A percentile compares a stretch with the other conserved stretches of the same genome.
Conservation (phyloP, 1,140 invertebrate species). For the Zaprionus africanus region DNA sequence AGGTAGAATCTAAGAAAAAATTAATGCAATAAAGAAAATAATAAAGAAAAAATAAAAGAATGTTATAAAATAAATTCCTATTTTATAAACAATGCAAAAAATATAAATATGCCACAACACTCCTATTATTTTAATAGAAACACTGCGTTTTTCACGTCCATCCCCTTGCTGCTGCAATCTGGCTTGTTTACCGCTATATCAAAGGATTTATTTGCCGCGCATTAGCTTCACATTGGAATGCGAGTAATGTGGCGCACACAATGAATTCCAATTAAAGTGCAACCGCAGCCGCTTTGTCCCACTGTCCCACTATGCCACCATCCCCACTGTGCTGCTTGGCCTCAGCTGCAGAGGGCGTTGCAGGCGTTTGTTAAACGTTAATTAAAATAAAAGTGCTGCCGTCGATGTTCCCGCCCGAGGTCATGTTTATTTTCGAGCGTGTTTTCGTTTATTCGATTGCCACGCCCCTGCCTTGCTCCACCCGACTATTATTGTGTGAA, state of each 20-base stretch:
- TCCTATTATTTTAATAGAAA: too few species aligned
- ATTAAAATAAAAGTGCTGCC: slow-evolving; percentile 44
- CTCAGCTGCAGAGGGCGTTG: not conserved
- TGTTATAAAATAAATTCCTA: not conserved
- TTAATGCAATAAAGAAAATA: too few species aligned
- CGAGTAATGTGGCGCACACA: not conserved
- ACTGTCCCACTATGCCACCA: not conserved
- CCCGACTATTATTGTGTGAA: slow-evolving; percentile 53
- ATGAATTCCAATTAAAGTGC: slow-evolving; percentile 1
- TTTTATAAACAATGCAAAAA: too few species aligned
- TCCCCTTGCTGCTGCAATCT: not conserved
- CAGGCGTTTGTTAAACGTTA: slow-evolving; percentile 37
- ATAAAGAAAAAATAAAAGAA: not conserved
- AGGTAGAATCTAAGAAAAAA: too few species aligned
- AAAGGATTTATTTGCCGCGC: not conserved
- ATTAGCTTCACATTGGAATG: not conserved
- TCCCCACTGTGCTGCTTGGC: not conserved
- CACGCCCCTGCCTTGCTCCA: not conserved
- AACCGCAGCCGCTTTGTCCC: not conserved
- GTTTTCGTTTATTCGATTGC: slow-evolving; percentile 42
- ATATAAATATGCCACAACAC: too few species aligned
- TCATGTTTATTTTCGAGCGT: slow-evolving; percentile 19
- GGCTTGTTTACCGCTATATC: not conserved
- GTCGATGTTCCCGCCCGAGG: not conserved
- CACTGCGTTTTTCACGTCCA: too few species aligned